phyloP scores from a whole-genome alignment of 2,888 invertebrate genomes.

The Bruchidius siliquastri region DNA sequence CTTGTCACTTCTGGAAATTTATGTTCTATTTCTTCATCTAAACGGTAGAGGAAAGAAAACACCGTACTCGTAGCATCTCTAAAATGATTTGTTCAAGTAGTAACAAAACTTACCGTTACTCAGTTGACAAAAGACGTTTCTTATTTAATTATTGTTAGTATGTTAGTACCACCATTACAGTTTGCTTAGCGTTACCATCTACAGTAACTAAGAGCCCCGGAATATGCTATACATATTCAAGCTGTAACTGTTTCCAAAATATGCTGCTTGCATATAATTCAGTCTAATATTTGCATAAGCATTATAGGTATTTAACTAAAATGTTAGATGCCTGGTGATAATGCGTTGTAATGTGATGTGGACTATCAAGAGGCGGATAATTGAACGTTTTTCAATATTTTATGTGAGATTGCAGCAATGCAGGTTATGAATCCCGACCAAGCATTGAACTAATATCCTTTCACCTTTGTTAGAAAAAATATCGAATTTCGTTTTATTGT shows the following conservation, averaged over 20 bases:
- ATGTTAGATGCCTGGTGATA: not conserved
- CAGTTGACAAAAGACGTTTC: not conserved
- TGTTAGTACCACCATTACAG: not conserved
- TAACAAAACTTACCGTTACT: not conserved
- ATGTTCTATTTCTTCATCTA: not conserved
- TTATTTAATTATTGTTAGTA: not conserved
- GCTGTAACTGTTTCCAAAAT: not conserved
- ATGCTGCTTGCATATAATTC: not conserved
- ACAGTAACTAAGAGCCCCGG: not conserved
- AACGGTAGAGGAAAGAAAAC: not conserved
- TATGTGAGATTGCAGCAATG: too few relatives aligned
- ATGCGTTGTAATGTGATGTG: not conserved
- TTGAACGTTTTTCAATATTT: too few relatives aligned
- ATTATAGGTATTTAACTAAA: not conserved
- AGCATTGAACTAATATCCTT: too few relatives aligned
- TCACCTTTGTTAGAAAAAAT: too few relatives aligned
- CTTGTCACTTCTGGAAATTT: not conserved
- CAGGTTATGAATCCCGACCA: too few relatives aligned
- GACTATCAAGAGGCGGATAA: not conserved
- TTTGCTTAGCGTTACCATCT: not conserved
- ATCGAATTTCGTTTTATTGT: too few relatives aligned
- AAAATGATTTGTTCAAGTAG: not conserved
- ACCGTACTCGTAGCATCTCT: not conserved
- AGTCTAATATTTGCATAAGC: too few relatives aligned
- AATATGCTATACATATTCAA: not conserved